Evolutionary conservation across 1,140 invertebrate species (phyloP).

Genomic region (Procambarus virginalis): DNA sequence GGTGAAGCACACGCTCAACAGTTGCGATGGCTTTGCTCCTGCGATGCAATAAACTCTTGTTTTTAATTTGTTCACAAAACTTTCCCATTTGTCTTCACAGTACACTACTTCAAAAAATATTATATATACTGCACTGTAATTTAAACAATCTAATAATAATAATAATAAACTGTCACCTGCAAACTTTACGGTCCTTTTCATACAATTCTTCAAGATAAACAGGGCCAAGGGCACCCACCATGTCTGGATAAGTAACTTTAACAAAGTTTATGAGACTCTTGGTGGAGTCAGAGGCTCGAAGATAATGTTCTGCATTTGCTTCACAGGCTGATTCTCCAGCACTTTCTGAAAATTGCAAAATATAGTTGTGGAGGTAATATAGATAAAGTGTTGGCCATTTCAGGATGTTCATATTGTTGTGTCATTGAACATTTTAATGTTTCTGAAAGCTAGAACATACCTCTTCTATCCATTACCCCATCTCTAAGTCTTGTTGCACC

Average conservation of each 20-base stretch:
- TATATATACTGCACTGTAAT: background rate
- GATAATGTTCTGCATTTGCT: conserved; percentile 72
- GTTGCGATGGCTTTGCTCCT: conserved; percentile 78
- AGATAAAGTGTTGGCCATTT: too few species aligned
- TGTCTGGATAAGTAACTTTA: conserved; percentile 85
- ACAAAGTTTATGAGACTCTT: conserved; percentile 82
- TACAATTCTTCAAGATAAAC: conserved; percentile 79
- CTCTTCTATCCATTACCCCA: conserved; percentile 7
- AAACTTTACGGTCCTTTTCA: conserved; percentile 80
- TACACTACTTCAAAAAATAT: background rate
- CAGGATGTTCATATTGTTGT: too few species aligned
- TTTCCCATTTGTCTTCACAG: background rate
- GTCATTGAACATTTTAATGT: background rate
- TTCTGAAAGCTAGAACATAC: background rate
- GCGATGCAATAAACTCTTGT: conserved; percentile 43
- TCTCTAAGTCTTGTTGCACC: conserved; percentile 51
- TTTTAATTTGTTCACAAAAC: conserved; percentile 20
- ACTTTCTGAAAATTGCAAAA: background rate
- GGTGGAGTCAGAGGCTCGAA: conserved; percentile 76
- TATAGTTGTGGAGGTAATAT: too few species aligned
- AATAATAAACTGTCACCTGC: conserved; percentile 74
- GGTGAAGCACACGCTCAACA: conserved; percentile 79
- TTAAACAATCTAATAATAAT: conserved; percentile 5
- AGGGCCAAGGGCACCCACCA: conserved; percentile 78
- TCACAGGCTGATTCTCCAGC: background rate